These are phyloP conservation scores for Uromys caudimaculatus DNA, from an alignment of 2,797 vertebrate genomes.

Conservation along the genomic window DNA sequence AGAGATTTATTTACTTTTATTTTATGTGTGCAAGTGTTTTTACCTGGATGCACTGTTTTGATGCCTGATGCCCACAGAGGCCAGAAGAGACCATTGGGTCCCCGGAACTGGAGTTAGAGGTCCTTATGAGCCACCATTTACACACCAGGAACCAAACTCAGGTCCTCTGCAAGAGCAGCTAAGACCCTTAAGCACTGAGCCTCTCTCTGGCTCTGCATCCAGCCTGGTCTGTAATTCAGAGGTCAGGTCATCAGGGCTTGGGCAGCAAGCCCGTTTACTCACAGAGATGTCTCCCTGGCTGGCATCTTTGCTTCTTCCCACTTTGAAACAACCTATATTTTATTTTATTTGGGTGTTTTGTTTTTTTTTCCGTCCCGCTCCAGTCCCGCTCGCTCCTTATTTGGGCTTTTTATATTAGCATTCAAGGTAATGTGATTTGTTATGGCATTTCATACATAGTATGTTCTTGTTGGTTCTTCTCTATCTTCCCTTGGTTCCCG, in stretches of 20 bases:
- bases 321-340: background rate
- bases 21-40: background rate
- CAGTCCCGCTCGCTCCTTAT: no score
- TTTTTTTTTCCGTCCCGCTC: no score
- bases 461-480: background rate
- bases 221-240: background rate
- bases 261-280: background rate
- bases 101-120: background rate
- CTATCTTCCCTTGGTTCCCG: no score
- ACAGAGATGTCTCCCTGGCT: background rate
- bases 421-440: background rate
- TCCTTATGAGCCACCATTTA: background rate
- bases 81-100: background rate
- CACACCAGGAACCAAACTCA: background rate
- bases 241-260: background rate
- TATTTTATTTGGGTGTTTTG: background rate
- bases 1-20: background rate
- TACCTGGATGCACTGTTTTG: background rate
- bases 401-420: background rate
- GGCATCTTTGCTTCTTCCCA: background rate
- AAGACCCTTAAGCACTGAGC: no score
- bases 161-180: background rate
- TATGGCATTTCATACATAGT: background rate
- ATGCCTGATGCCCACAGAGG: background rate
- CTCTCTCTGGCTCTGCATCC: background rate